Conservation (phyloP, 2,113 vertebrate species). For the Dicentrarchus labrax region DNA sequence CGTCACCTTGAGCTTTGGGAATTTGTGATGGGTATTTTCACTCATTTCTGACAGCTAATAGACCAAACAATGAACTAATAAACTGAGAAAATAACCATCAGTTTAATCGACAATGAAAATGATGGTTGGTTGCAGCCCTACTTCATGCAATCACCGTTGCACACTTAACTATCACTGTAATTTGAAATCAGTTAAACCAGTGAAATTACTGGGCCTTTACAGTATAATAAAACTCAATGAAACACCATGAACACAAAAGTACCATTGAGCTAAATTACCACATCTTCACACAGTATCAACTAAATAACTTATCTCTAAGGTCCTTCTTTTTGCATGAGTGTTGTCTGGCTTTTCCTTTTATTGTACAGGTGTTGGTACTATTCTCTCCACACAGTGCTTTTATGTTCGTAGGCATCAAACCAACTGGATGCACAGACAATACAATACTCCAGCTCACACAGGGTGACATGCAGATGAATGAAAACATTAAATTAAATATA, state of each 20-base stretch:
- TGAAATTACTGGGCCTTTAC: too few species aligned
- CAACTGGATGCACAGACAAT: not conserved
- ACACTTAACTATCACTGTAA: too few species aligned
- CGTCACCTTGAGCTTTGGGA: not conserved
- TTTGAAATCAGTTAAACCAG: too few species aligned
- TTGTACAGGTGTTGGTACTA: not conserved
- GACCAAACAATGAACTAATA: not conserved
- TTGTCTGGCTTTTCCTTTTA: not conserved
- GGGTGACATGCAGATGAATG: slow-evolving; percentile 5
- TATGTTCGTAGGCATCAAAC: not conserved
- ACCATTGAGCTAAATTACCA: not conserved
- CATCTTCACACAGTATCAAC: too few species aligned
- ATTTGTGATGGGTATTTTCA: not conserved
- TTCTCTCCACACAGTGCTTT: not conserved
- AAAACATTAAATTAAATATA: slow-evolving; percentile 7
- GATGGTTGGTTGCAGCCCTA: not conserved
- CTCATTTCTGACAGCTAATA: not conserved
- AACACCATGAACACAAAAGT: not conserved
- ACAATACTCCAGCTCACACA: not conserved
- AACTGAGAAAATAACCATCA: not conserved
- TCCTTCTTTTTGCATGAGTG: too few species aligned
- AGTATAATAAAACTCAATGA: not conserved
- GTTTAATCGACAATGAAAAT: not conserved
- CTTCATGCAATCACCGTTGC: not conserved
- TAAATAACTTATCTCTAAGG: not conserved